These are phyloP conservation scores for Lutjanus campechanus DNA, from an alignment of 2,797 vertebrate species.

Conservation along the genomic window DNA sequence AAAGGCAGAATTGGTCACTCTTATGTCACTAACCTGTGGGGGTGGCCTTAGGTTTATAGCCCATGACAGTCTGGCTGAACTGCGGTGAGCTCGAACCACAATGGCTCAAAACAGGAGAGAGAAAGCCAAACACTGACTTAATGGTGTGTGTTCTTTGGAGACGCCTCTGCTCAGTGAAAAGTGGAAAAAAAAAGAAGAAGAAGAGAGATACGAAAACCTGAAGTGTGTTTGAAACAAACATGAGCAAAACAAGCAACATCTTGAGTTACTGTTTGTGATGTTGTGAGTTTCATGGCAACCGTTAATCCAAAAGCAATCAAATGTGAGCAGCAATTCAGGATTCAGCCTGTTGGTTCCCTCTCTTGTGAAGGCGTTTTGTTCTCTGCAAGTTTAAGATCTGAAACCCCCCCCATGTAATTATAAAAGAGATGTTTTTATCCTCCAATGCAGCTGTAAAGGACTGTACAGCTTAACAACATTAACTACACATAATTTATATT, in stretches of 20 bases:
- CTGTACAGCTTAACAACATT: not conserved
- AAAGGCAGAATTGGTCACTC: not conserved
- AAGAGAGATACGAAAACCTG: not conserved
- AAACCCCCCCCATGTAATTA: not conserved
- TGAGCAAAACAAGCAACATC: slow-evolving; percentile 36
- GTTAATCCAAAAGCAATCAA: slow-evolving; percentile 54
- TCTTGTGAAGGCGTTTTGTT: not conserved
- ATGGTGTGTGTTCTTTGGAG: slow-evolving; percentile 1
- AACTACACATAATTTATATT: not conserved
- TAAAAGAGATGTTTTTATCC: not conserved
- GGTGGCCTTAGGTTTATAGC: slow-evolving; percentile 4
- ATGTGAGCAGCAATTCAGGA: slow-evolving; percentile 41
- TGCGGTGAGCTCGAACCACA: not conserved
- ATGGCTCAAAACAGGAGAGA: not conserved
- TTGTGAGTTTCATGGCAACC: slow-evolving; percentile 51
- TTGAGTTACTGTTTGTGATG: slow-evolving; percentile 51
- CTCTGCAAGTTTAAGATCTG: not conserved
- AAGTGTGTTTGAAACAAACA: slow-evolving; percentile 12
- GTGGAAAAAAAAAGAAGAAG: not conserved
- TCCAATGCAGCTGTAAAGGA: not conserved
- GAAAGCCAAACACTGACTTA: slow-evolving; percentile 20
- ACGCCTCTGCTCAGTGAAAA: slow-evolving; percentile 8
- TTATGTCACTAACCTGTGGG: slow-evolving; percentile 5
- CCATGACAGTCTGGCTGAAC: slow-evolving; percentile 15
- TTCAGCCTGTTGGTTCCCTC: slow-evolving; percentile 38